phyloP scores from a whole-genome alignment of 1,140 invertebrate genomes.

The Pararge aegeria region DNA sequence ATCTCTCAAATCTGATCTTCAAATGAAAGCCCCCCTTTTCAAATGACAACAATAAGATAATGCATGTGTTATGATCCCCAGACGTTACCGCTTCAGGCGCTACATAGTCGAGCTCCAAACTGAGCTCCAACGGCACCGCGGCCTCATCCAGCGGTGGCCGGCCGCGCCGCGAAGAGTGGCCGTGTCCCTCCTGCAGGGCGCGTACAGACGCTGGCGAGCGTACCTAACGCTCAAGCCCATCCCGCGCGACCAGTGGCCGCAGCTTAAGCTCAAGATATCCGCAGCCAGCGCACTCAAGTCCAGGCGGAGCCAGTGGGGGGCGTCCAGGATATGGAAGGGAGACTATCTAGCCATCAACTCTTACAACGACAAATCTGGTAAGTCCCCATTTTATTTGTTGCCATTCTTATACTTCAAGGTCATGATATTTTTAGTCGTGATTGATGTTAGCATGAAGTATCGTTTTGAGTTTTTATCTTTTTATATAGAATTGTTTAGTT shows the following conservation, averaged over 20 bases:
- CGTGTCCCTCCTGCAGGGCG: constrained; percentile 82
- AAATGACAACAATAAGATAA: no score
- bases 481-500: no score
- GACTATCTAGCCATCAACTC: constrained; percentile 91
- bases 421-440: no score
- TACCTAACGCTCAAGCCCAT: constrained; percentile 91
- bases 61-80: no score
- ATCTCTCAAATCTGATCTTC: no score
- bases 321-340: constrained; percentile 92
- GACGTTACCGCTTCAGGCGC: constrained; percentile 89
- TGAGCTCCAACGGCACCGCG: constrained; percentile 40
- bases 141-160: constrained; percentile 84
- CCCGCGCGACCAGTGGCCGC: constrained; percentile 92
- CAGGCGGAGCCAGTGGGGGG: constrained; percentile 90
- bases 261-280: constrained; percentile 90
- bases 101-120: constrained; percentile 86
- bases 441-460: no score
- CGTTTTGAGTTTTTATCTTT: no score
- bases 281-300: constrained; percentile 89
- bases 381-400: constrained; percentile 46
- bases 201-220: constrained; percentile 91
- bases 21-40: no score
- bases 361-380: constrained; percentile 86
- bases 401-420: no score
- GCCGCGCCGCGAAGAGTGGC: constrained; percentile 83